Evolutionary conservation across 2,888 invertebrate species (phyloP).

Genomic region (Andricus curvator): DNA sequence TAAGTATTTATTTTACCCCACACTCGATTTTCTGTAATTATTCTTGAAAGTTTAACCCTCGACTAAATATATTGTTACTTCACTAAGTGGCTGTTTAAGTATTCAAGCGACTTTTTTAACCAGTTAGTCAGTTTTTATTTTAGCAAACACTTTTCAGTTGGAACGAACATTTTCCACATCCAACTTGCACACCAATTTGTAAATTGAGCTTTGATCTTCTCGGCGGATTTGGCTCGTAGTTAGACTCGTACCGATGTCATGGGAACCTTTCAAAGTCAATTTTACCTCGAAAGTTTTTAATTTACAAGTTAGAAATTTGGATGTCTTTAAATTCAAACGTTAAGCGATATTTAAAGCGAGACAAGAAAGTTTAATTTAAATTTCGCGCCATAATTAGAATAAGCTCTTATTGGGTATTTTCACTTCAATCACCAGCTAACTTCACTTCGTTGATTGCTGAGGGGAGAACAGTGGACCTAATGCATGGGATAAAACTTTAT

Average conservation of each 20-base stretch:
- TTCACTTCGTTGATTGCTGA: no score
- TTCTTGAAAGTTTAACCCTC: not conserved
- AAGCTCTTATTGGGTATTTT: no score
- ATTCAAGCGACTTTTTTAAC: not conserved
- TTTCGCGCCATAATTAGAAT: not conserved
- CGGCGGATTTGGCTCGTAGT: constrained; percentile 67
- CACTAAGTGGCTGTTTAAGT: not conserved
- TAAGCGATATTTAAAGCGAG: no score
- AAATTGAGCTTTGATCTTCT: constrained; percentile 65
- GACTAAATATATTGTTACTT: not conserved
- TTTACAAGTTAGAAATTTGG: no score
- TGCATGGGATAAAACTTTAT: no score
- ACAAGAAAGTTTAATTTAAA: not conserved
- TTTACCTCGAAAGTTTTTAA: not conserved
- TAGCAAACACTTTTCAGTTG: constrained; percentile 62
- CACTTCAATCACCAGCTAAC: no score
- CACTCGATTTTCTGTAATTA: not conserved
- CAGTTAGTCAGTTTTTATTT: not conserved
- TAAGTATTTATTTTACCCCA: not conserved
- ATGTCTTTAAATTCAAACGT: no score
- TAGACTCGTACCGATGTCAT: constrained; percentile 61
- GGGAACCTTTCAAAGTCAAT: constrained; percentile 40
- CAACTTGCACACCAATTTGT: constrained; percentile 70
- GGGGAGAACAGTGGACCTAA: no score
- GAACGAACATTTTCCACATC: constrained; percentile 74